Evolutionary conservation across 2,113 vertebrate genomes (phyloP).

Genomic region (Lamprotornis superbus): DNA sequence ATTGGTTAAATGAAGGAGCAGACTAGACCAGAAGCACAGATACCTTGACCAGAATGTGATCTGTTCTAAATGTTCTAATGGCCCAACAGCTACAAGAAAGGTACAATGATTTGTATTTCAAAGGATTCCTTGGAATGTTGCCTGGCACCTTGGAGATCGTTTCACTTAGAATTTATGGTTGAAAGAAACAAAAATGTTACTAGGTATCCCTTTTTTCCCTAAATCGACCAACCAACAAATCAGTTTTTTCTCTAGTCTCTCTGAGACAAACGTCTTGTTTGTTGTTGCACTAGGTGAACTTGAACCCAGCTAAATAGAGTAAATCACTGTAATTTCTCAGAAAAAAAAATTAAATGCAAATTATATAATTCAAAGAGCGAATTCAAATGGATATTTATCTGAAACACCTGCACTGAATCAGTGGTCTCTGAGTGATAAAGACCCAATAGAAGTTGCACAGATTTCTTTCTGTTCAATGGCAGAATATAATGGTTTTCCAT

Average conservation of each 20-base stretch:
- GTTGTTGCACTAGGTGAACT: neutral
- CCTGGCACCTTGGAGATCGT: neutral
- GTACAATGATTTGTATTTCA: neutral
- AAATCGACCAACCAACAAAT: neutral
- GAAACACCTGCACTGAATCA: neutral
- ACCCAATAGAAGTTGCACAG: neutral
- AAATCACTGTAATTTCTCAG: neutral
- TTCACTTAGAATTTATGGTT: neutral
- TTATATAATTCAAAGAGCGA: neutral
- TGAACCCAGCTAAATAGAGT: neutral
- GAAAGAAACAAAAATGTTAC: neutral
- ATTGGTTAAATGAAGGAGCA: neutral
- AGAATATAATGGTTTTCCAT: neutral
- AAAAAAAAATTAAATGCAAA: neutral
- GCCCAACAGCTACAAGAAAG: neutral
- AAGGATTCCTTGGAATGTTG: neutral
- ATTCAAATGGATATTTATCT: neutral
- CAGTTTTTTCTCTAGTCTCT: neutral
- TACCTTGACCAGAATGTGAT: neutral
- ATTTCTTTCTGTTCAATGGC: neutral
- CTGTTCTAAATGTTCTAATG: neutral
- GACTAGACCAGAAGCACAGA: neutral
- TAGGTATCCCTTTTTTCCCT: neutral
- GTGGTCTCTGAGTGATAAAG: neutral
- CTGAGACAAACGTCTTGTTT: neutral